A percentile compares a stretch with the other conserved stretches of the same genome.
Conservation (phyloP, 2,797 vertebrate species). For the Eutrigla gurnardus region DNA sequence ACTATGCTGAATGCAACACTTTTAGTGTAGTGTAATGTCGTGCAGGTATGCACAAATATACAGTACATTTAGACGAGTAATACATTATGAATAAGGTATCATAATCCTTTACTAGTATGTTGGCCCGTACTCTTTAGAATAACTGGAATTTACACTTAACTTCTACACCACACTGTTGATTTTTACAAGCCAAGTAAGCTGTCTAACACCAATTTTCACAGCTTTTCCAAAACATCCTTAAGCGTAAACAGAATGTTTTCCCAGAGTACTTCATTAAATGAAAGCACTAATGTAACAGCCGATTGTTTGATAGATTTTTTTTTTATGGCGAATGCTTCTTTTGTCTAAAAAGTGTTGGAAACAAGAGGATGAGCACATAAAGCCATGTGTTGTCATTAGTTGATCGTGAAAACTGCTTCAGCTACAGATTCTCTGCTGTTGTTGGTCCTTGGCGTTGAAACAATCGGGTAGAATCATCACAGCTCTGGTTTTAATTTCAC, state of each 20-base stretch:
- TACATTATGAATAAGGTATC: neutral
- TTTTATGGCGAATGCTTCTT: neutral
- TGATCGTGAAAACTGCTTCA: neutral
- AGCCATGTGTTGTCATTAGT: neutral
- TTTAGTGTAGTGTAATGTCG: neutral
- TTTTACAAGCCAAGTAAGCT: neutral
- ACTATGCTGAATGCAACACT: slow-evolving; percentile 1
- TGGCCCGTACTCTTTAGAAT: neutral
- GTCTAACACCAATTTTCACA: neutral
- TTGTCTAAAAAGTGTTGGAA: neutral
- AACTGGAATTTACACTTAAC: neutral
- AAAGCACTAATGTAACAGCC: neutral
- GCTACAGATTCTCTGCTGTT: neutral
- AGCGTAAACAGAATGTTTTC: neutral
- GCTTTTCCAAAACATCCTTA: neutral
- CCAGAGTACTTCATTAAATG: neutral
- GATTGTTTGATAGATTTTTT: neutral
- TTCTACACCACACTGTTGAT: neutral
- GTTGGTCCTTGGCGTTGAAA: neutral
- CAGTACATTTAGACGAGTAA: neutral
- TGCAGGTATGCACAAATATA: neutral
- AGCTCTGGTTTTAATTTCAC: neutral
- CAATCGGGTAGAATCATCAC: neutral
- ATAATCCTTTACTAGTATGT: neutral
- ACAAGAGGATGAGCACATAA: neutral